Evolutionary conservation across 2,113 vertebrate genomes (phyloP).

Genomic region (Colistium nudipinnis): DNA sequence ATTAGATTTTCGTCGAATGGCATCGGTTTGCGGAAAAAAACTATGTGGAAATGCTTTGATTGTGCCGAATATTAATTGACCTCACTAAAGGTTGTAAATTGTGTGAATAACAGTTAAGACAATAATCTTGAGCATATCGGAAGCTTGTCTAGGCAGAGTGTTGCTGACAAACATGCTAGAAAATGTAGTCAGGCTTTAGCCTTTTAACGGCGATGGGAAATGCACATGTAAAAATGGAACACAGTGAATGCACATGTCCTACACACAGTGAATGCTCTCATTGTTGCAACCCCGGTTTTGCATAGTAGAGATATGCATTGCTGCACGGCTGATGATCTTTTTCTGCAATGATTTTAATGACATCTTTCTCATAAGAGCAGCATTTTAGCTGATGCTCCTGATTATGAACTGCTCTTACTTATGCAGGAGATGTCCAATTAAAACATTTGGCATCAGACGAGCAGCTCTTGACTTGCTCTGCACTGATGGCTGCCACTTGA

Average conservation of each 20-base stretch:
- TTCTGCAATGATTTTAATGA: slow-evolving; percentile 55
- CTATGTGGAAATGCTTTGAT: no score
- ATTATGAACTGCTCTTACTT: slow-evolving; percentile 58
- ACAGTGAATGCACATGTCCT: not conserved
- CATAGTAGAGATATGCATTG: slow-evolving; percentile 3
- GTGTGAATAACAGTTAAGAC: no score
- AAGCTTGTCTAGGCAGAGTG: no score
- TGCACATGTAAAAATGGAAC: not conserved
- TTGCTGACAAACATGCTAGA: no score
- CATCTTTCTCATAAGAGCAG: slow-evolving; percentile 49
- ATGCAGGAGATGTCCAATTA: slow-evolving; percentile 61
- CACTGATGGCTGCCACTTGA: slow-evolving; percentile 49
- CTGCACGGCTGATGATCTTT: slow-evolving; percentile 26
- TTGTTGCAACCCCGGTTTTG: slow-evolving; percentile 10
- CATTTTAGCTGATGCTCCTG: slow-evolving; percentile 11
- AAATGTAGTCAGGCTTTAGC: no score
- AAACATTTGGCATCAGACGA: slow-evolving; percentile 30
- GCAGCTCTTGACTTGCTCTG: slow-evolving; percentile 55
- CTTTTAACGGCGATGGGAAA: no score
- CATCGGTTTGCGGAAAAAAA: no score
- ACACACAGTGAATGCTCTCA: slow-evolving; percentile 4
- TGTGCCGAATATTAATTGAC: no score
- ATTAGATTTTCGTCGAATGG: no score
- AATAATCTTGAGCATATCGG: no score
- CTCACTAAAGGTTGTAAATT: no score